Percentiles rank a stretch among this genome's conserved stretches.
Evolutionary conservation across 2,113 vertebrate genomes (phyloP).

Genomic region (Urocynchramus pylzowi): DNA sequence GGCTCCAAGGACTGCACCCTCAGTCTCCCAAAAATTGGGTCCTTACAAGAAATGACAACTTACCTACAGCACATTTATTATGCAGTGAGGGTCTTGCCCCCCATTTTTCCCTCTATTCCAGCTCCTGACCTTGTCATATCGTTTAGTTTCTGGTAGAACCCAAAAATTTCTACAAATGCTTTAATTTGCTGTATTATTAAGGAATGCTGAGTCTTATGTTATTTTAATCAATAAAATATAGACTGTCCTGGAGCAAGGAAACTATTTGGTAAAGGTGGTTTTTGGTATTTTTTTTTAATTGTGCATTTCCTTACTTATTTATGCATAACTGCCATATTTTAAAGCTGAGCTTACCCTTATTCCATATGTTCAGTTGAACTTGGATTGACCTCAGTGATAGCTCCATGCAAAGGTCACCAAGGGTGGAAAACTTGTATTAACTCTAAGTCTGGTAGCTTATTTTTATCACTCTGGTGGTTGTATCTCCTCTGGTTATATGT

Average conservation of each 20-base stretch:
- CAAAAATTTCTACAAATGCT: not conserved
- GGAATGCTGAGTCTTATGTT: not conserved
- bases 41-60: not conserved
- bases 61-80: not conserved
- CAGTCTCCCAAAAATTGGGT: not conserved
- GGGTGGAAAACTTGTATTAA: not conserved
- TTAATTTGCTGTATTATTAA: not conserved
- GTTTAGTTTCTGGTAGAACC: not conserved
- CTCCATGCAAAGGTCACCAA: not conserved
- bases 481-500: not conserved
- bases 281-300: not conserved
- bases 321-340: slow-evolving; percentile 49
- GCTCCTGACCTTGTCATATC: not conserved
- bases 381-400: not conserved
- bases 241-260: slow-evolving; percentile 9
- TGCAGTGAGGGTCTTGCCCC: not conserved
- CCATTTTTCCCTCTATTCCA: not conserved
- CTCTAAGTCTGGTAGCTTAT: not conserved
- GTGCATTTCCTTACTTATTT: slow-evolving; percentile 8
- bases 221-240: not conserved
- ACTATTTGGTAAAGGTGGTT: not conserved
- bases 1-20: not conserved
- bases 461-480: not conserved
- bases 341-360: not conserved
- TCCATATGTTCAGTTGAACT: slow-evolving; percentile 44